A percentile compares a stretch with the other conserved stretches of the same genome.
These are phyloP conservation scores for Oophaga pumilio DNA, from an alignment of 2,113 vertebrate genomes.

Conservation along the genomic window DNA sequence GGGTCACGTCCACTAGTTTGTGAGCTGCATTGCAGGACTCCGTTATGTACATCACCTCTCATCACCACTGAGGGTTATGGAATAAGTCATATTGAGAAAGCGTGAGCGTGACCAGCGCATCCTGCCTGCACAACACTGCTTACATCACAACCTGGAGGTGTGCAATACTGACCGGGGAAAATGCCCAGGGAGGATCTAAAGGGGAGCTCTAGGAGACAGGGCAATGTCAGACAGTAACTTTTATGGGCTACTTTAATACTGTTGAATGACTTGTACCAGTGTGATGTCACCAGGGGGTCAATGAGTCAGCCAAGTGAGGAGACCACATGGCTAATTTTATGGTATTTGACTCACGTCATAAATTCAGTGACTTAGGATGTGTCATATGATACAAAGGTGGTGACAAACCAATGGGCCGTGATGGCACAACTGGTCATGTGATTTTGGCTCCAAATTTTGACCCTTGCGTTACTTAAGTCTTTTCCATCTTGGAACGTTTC, in stretches of 20 bases:
- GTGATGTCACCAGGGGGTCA: background rate
- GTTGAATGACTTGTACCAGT: background rate
- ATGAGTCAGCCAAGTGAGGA: background rate
- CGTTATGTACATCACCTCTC: background rate
- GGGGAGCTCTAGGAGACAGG: background rate
- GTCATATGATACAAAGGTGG: background rate
- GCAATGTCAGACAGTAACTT: no score
- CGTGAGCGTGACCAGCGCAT: background rate
- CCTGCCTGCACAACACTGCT: background rate
- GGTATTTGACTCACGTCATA: background rate
- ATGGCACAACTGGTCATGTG: background rate
- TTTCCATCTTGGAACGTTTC: background rate
- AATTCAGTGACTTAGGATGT: background rate
- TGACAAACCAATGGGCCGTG: background rate
- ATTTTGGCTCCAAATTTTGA: background rate
- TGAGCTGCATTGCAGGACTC: conserved; percentile 39
- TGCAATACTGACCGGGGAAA: no score
- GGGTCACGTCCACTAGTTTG: conserved; percentile 9
- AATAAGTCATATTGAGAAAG: background rate
- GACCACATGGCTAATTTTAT: background rate
- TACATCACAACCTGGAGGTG: background rate
- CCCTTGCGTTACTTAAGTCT: background rate
- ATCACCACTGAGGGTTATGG: background rate
- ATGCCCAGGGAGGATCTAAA: background rate
- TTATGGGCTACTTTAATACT: no score